A percentile compares a stretch with the other conserved stretches of the same genome.
These are phyloP conservation scores for Hydriomena furcata DNA, from an alignment of 2,888 invertebrate species.

Conservation along the genomic window DNA sequence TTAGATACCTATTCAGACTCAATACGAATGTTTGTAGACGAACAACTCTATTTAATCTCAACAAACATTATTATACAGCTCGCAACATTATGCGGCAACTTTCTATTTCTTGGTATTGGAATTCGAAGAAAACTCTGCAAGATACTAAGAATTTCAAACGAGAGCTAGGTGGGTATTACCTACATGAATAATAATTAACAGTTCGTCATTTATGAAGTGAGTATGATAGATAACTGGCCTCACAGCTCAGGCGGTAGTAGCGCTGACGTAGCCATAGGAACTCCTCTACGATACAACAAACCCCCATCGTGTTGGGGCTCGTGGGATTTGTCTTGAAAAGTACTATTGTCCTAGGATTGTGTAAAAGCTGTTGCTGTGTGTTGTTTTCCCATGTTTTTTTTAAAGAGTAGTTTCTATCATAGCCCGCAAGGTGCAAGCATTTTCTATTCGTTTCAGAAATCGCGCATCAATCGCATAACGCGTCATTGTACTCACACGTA, in stretches of 20 bases:
- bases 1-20: not conserved
- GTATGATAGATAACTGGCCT: too few relatives aligned
- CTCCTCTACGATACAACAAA: too few relatives aligned
- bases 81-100: not conserved
- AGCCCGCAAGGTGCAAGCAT: too few relatives aligned
- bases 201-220: not conserved
- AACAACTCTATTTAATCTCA: not conserved
- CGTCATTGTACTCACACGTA: slow-evolving; percentile 87
- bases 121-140: slow-evolving; percentile 4
- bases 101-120: not conserved
- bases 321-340: too few relatives aligned
- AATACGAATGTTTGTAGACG: not conserved
- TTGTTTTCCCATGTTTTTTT: too few relatives aligned
- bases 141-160: not conserved
- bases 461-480: not conserved
- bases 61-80: not conserved
- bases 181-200: not conserved
- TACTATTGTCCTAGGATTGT: too few relatives aligned
- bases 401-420: too few relatives aligned
- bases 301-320: too few relatives aligned
- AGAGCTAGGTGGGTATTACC: not conserved
- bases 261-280: too few relatives aligned
- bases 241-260: too few relatives aligned
- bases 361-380: too few relatives aligned
- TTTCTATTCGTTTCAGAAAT: not conserved